Percentiles rank a stretch among this genome's conserved stretches.
These are phyloP conservation scores for Cheilosia vulpina DNA, from an alignment of 2,888 invertebrate species.

Conservation along the genomic window DNA sequence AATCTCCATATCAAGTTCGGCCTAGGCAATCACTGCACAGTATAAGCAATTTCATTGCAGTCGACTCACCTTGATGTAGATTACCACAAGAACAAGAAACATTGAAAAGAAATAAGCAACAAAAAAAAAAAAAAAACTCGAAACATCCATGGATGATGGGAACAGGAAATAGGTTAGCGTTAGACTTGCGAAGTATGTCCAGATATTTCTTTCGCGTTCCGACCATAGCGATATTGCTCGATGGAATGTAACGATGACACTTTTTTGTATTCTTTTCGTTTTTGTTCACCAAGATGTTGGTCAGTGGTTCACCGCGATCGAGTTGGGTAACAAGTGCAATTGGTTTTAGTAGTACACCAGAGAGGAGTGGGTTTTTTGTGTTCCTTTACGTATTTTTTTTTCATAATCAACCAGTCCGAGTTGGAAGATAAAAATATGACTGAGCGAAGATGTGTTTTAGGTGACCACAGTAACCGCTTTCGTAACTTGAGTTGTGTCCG, in stretches of 20 bases:
- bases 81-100: conserved; percentile 28
- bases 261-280: conserved; percentile 26
- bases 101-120: neutral
- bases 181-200: conserved; percentile 7
- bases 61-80: conserved; percentile 44
- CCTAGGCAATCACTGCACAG: conserved; percentile 32
- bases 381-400: neutral
- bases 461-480: conserved; percentile 40
- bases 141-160: conserved; percentile 60
- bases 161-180: conserved; percentile 67
- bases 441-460: neutral
- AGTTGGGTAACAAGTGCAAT: conserved; percentile 63
- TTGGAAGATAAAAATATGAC: neutral
- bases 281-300: conserved; percentile 57
- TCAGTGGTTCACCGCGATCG: conserved; percentile 63
- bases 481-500: conserved; percentile 8
- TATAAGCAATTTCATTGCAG: conserved; percentile 18
- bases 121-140: conserved; percentile 30
- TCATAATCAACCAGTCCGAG: conserved; percentile 9
- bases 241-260: conserved; percentile 72
- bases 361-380: neutral
- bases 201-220: conserved; percentile 30
- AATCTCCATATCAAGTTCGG: conserved; percentile 33
- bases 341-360: conserved; percentile 26
- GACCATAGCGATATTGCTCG: conserved; percentile 60